A percentile compares a stretch with the other conserved stretches of the same genome.
These are phyloP conservation scores for Gymnogyps californianus DNA, from an alignment of 2,113 vertebrate species.

Conservation along the genomic window DNA sequence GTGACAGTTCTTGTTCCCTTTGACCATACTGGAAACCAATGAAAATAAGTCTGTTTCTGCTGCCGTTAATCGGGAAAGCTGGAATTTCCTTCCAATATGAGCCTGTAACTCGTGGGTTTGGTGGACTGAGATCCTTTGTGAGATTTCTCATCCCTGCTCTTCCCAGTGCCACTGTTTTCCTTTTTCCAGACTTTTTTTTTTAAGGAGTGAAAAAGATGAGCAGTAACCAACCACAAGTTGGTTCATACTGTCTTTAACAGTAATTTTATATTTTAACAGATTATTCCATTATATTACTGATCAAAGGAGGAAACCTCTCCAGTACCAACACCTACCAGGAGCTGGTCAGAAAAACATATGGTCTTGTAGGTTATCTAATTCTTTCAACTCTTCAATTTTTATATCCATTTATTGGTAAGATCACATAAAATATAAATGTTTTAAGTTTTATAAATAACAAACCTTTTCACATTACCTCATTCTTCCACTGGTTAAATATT, in stretches of 20 bases:
- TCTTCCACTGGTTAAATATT: not conserved
- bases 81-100: not conserved
- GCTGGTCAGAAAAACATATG: slow-evolving; percentile 87
- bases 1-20: not conserved
- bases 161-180: not conserved
- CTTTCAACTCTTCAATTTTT: slow-evolving; percentile 91
- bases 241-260: not conserved
- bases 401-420: slow-evolving; percentile 95
- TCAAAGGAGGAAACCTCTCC: slow-evolving; percentile 89
- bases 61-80: not conserved
- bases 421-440: not conserved
- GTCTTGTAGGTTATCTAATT: slow-evolving; percentile 85
- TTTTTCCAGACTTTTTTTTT: not conserved
- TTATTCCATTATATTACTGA: slow-evolving; percentile 91
- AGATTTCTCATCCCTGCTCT: not conserved
- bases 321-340: slow-evolving; percentile 88
- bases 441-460: not conserved
- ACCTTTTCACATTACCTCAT: not conserved
- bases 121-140: not conserved
- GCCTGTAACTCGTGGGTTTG: not conserved
- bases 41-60: not conserved
- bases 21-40: not conserved
- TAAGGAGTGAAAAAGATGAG: not conserved
- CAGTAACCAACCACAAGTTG: not conserved
- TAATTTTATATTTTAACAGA: slow-evolving; percentile 75